phyloP scores from a whole-genome alignment of 1,140 invertebrate genomes.

The Heterodera schachtii region DNA sequence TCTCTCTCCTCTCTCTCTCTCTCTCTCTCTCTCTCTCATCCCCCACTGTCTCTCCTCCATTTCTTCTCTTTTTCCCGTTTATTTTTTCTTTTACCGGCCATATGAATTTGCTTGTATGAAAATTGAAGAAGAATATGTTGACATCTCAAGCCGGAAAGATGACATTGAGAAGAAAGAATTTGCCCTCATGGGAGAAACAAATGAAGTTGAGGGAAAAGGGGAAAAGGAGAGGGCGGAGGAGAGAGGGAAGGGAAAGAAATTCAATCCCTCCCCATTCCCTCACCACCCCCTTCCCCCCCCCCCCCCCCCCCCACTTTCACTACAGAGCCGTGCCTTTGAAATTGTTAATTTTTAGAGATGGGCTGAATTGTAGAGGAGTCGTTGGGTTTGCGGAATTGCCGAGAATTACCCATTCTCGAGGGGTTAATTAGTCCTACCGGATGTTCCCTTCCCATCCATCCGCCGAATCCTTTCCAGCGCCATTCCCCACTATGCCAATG shows the following conservation, averaged over 20 bases:
- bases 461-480: background rate
- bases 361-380: too few relatives aligned
- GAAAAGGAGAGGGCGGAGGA: too few relatives aligned
- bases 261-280: background rate
- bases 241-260: background rate
- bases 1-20: background rate
- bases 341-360: background rate
- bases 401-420: background rate
- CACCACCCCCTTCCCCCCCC: background rate
- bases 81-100: background rate
- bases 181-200: constrained; percentile 4
- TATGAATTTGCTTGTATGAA: background rate
- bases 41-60: background rate
- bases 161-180: constrained; percentile 1
- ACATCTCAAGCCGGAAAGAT: background rate
- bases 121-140: constrained; percentile 4
- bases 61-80: constrained; percentile 3
- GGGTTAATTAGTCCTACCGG: background rate
- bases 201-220: background rate
- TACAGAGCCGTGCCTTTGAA: background rate
- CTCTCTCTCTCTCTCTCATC: background rate
- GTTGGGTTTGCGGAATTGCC: background rate
- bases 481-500: background rate
- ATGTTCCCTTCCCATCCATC: background rate
- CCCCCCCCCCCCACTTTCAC: background rate